Conservation (phyloP, 2,888 invertebrate genomes). For the Galerucella pusilla region DNA sequence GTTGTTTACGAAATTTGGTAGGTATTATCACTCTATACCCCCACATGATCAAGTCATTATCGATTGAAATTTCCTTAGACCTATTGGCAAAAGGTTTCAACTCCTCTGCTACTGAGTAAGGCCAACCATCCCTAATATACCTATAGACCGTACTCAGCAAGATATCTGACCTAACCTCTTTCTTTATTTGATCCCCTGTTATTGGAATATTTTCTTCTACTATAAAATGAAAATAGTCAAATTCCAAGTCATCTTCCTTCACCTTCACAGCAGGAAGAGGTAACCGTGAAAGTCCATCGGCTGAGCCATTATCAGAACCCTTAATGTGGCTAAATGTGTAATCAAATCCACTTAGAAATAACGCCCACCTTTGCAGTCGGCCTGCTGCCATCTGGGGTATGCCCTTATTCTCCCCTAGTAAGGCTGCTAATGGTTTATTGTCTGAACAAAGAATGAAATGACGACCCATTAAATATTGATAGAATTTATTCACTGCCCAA, state of each 20-base stretch:
- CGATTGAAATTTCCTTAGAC: slow-evolving; percentile 29
- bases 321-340: slow-evolving; percentile 31
- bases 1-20: slow-evolving; percentile 25
- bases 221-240: slow-evolving; percentile 28
- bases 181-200: slow-evolving; percentile 17
- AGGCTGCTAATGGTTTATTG: slow-evolving; percentile 25
- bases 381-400: slow-evolving; percentile 35
- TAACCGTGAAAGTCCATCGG: too few species aligned
- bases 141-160: slow-evolving; percentile 26
- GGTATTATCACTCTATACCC: slow-evolving; percentile 38
- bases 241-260: too few species aligned
- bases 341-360: slow-evolving; percentile 33
- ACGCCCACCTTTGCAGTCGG: slow-evolving; percentile 31
- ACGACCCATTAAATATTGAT: slow-evolving; percentile 24
- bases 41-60: slow-evolving; percentile 38
- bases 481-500: slow-evolving; percentile 13
- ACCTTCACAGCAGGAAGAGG: too few species aligned
- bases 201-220: slow-evolving; percentile 15
- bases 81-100: slow-evolving; percentile 27
- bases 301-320: too few species aligned
- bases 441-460: slow-evolving; percentile 30
- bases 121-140: slow-evolving; percentile 32
- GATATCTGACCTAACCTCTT: slow-evolving; percentile 19
- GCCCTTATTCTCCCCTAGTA: slow-evolving; percentile 29
- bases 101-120: slow-evolving; percentile 12